phyloP scores from a whole-genome alignment of 1,140 invertebrate species.

The Goniozus legneri region DNA sequence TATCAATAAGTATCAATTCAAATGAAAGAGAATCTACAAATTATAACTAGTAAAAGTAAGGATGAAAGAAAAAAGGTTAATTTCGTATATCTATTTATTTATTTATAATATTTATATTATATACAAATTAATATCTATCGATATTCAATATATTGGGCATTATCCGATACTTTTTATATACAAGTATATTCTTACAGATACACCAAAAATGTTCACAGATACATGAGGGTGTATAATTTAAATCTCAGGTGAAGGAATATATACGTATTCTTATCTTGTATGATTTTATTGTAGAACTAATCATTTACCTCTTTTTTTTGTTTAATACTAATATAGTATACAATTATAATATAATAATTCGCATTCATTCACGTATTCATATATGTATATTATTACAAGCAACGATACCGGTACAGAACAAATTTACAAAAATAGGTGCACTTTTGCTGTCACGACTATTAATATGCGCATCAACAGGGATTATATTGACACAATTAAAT shows the following conservation, averaged over 20 bases:
- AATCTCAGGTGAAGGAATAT: constrained; percentile 8
- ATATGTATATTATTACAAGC: constrained; percentile 14
- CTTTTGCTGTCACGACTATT: constrained; percentile 15
- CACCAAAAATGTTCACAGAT: constrained; percentile 28
- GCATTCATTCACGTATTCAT: constrained; percentile 20
- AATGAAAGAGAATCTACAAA: no score
- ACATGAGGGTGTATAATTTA: constrained; percentile 17
- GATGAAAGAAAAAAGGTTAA: neutral
- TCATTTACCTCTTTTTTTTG: constrained; percentile 5
- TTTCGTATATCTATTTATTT: constrained; percentile 35
- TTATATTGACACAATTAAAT: neutral
- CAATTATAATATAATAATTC: constrained; percentile 13
- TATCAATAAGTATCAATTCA: no score
- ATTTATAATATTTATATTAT: constrained; percentile 43
- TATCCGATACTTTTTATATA: constrained; percentile 39
- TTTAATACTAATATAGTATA: constrained; percentile 17
- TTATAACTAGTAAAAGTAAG: no score
- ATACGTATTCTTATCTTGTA: constrained; percentile 11
- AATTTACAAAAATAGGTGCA: constrained; percentile 41
- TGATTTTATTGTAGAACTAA: constrained; percentile 9
- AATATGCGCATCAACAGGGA: constrained; percentile 13
- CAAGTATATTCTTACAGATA: constrained; percentile 38
- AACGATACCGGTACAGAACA: constrained; percentile 24
- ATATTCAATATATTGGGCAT: constrained; percentile 29
- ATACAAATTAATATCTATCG: constrained; percentile 38